phyloP scores from a whole-genome alignment of 2,113 vertebrate species.

The Aphyosemion australe region DNA sequence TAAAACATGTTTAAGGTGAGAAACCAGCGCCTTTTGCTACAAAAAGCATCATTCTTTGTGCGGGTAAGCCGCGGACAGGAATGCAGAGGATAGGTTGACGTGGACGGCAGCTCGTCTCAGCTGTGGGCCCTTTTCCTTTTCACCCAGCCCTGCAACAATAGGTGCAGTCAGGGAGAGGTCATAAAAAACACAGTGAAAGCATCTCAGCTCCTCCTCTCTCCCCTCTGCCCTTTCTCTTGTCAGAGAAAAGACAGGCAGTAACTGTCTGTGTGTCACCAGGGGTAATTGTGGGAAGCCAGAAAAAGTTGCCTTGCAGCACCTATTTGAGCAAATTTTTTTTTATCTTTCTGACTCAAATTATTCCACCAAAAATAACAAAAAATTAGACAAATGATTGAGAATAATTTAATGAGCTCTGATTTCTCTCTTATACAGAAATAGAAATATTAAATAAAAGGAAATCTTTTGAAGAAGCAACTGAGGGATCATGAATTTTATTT shows the following conservation, averaged over 20 bases:
- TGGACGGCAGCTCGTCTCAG: slow-evolving; percentile 67
- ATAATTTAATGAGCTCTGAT: too few relatives aligned
- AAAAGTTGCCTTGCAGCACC: slow-evolving; percentile 67
- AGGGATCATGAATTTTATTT: too few relatives aligned
- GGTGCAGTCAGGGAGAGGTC: slow-evolving; percentile 78
- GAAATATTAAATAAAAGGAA: slow-evolving; percentile 11
- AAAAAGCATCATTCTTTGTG: slow-evolving; percentile 44
- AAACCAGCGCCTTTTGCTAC: slow-evolving; percentile 21
- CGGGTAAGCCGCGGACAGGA: slow-evolving; percentile 21
- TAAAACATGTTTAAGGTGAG: slow-evolving; percentile 45
- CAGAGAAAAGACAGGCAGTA: slow-evolving; percentile 75
- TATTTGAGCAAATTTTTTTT: slow-evolving; percentile 38
- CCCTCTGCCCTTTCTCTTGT: slow-evolving; percentile 72
- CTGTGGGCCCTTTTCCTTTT: slow-evolving; percentile 75
- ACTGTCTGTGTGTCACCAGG: slow-evolving; percentile 74
- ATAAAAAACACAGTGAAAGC: slow-evolving; percentile 80
- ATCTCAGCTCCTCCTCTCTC: slow-evolving; percentile 77
- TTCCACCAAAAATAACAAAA: slow-evolving; percentile 5
- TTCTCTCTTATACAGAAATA: neutral
- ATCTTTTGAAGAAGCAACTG: neutral
- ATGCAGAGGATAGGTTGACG: slow-evolving; percentile 60
- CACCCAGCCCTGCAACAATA: slow-evolving; percentile 73
- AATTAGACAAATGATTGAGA: neutral
- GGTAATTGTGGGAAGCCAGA: slow-evolving; percentile 69
- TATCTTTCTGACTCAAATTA: slow-evolving; percentile 17